Base-by-base conservation (phyloP, 2,888 invertebrate genomes). In the Himalopsyche japonica region DNA sequence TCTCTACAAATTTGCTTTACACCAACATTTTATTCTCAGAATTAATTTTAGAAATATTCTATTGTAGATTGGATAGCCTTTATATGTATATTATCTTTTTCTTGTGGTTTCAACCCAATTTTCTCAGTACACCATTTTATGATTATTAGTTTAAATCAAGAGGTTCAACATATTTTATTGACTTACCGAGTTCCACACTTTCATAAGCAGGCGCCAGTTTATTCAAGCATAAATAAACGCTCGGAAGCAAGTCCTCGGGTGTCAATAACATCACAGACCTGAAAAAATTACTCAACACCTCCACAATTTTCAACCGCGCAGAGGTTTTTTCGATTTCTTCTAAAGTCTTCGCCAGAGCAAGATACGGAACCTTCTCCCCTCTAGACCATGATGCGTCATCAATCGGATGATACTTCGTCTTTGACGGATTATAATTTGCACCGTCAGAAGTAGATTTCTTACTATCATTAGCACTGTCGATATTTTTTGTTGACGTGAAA, bases 131-230 rank as follows among this genome's bases (percentile, higher is more conserved):
- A n/a, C n/a, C n/a, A n/a, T n/a, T n/a, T n/a, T n/a, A n/a, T n/a
- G n/a, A n/a, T n/a, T n/a, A n/a, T n/a, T n/a, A n/a, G n/a, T n/a
- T n/a, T n/a, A n/a, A n/a, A n/a, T n/a, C n/a, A n/a, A n/a, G n/a
- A n/a, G n/a, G n/a, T n/a, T n/a, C n/a, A 18, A 37, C 27, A 32
- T 79, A 79, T 27, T 10, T 27, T 0, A 20, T 47, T 48, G n/a
- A 64, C 89, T 89, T 89, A 92, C 98, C 99, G 90, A 92, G 88
- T 86, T 92, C 92, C 86, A 92, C 84, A 79, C 91, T 90, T 32
- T 98, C 97, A 90, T 98, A 99, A 0, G 98, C 97, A 0, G 99
- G 99, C 0, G 98, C 99, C 76, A 99, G 91, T 90, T 97, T 96
- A 91, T 99, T 99, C n/a, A 99, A 93, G 88, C 98, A 98, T 87